Base-by-base conservation (phyloP, 2,113 vertebrate species). In the Alectura lathami region DNA sequence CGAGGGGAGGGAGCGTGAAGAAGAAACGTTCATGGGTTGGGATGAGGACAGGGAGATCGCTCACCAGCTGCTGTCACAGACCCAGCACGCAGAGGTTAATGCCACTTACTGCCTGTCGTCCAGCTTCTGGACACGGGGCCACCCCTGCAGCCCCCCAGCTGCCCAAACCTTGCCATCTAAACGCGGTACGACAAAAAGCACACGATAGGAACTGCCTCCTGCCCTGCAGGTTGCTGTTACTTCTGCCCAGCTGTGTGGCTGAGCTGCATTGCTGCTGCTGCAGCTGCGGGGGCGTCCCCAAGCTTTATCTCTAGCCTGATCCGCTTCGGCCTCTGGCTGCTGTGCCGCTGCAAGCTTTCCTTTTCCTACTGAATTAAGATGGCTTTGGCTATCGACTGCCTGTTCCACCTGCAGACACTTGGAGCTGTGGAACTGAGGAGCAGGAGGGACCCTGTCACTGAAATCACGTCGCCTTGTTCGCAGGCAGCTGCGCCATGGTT, bases 311-410 rank as follows among this genome's bases (percentile, higher is more conserved):
- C 27, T 43, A 17, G 8, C 26, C 45, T n/a, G 42, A 38, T 8
- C 1, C 2, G 5, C 42, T 78, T 38, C 13, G 23, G 0, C 40
- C 40, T 7, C 66, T 5, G 13, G 3, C 29, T 2, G 0, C 7
- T 27, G 40, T 15, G 5, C 27, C 8, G 0, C 3, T 17, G 51
- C 38, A 22, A 43, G 1, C 34, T 11, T 47, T 3, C 22, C 32
- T 76, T 47, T 32, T 24, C 42, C 60, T 60, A 0, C 42, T 43
- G 40, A 36, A 54, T 72, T 48, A 11, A 47, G 86, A 48, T 56
- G 11, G 40, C 32, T n/a, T 48, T 0, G 3, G 11, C 24, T 66
- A 32, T 13, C 43, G 36, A 16, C 32, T 0, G 3, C 14, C 50
- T 17, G 20, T 74, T 68, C n/a, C 6, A 3, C 3, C 4, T 30